Evolutionary conservation across 2,888 invertebrate species (phyloP).

Genomic region (Euproctis similis): DNA sequence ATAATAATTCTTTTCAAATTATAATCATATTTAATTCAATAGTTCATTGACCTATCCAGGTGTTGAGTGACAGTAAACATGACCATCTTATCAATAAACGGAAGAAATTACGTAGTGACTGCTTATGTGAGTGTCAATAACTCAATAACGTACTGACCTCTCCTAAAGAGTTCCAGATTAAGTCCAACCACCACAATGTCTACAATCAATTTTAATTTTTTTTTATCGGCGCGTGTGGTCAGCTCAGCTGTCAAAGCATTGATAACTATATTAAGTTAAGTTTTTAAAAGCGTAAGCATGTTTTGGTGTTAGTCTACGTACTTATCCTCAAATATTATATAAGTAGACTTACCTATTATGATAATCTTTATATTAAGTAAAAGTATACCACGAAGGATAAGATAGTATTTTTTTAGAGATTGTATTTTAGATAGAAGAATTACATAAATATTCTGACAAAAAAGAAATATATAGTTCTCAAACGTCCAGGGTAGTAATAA

Average conservation of each 20-base stretch:
- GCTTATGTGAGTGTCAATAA: slow-evolving; percentile 48
- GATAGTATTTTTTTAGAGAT: background rate
- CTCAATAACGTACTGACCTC: slow-evolving; percentile 61
- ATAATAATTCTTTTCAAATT: slow-evolving; percentile 33
- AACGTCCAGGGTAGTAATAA: too few species aligned
- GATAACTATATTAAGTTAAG: slow-evolving; percentile 30
- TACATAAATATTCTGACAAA: too few species aligned
- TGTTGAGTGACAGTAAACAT: slow-evolving; percentile 56
- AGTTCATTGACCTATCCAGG: slow-evolving; percentile 61
- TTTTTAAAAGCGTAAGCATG: slow-evolving; percentile 6
- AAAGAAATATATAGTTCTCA: too few species aligned
- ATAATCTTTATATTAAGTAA: background rate
- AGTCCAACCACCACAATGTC: slow-evolving; percentile 37
- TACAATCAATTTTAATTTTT: slow-evolving; percentile 45
- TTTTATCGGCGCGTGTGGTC: slow-evolving; percentile 37
- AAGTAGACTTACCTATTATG: too few species aligned
- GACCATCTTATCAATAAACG: slow-evolving; percentile 60
- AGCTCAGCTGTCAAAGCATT: slow-evolving; percentile 46
- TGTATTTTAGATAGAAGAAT: too few species aligned
- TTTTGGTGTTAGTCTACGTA: too few species aligned
- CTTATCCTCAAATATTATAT: too few species aligned
- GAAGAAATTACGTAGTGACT: slow-evolving; percentile 67
- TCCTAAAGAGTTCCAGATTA: slow-evolving; percentile 60
- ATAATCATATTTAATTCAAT: slow-evolving; percentile 43
- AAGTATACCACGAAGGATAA: slow-evolving; percentile 1